These are phyloP conservation scores for Platycercus adscitus DNA, from an alignment of 2,113 vertebrate species.

Conservation along the genomic window DNA sequence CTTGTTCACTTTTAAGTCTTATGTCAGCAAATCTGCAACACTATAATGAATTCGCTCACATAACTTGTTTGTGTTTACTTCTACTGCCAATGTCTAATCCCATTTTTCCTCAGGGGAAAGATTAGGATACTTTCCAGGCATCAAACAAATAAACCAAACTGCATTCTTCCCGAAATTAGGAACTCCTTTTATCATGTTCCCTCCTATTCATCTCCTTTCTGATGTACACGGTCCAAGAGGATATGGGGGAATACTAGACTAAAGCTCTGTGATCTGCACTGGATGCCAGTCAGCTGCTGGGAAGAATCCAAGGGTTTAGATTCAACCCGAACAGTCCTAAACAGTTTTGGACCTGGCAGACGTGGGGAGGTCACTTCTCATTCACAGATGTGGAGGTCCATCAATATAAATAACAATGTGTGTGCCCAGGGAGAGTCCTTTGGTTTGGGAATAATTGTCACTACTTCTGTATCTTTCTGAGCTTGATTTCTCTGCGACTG, in stretches of 20 bases:
- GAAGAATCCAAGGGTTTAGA: background rate
- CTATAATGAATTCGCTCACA: background rate
- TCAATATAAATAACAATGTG: background rate
- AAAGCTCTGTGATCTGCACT: background rate
- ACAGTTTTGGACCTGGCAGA: background rate
- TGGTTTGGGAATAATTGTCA: background rate
- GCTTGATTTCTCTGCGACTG: background rate
- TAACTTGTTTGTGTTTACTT: background rate
- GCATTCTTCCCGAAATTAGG: background rate
- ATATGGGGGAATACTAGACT: background rate
- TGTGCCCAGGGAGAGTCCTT: background rate
- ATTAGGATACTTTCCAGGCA: background rate
- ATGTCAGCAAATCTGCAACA: background rate
- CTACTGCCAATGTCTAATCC: background rate
- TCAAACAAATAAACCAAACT: background rate
- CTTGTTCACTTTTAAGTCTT: background rate
- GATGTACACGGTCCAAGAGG: background rate
- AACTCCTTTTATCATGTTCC: background rate
- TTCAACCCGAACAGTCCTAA: background rate
- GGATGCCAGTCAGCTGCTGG: background rate
- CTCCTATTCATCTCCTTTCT: background rate
- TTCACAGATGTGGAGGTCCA: background rate
- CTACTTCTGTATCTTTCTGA: background rate
- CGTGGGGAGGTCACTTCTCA: background rate
- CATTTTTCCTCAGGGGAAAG: background rate